phyloP scores from a whole-genome alignment of 2,888 invertebrate species.

The Synergus itoensis region DNA sequence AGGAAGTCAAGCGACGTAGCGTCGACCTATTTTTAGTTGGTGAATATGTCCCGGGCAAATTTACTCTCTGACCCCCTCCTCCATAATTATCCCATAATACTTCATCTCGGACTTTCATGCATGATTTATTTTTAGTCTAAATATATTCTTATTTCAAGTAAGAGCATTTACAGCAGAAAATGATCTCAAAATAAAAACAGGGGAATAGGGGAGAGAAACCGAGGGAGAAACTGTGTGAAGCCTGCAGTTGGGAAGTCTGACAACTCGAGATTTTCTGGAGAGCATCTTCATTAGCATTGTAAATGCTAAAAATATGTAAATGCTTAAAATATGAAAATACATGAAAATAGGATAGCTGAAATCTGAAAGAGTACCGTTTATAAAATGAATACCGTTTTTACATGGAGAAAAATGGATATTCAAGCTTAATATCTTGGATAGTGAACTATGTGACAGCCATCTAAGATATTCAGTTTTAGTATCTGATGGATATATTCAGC shows the following conservation, averaged over 20 bases:
- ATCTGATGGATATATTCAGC: too few species aligned
- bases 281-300: background rate
- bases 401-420: background rate
- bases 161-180: too few species aligned
- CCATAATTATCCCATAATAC: conserved; percentile 41
- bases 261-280: background rate
- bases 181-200: too few species aligned
- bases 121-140: background rate
- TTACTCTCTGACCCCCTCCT: conserved; percentile 40
- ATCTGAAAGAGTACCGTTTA: background rate
- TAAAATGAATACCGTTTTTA: background rate
- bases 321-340: background rate
- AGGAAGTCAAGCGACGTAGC: conserved; percentile 65
- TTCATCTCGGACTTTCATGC: background rate
- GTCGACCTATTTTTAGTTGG: conserved; percentile 68
- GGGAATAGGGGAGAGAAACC: too few species aligned
- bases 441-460: too few species aligned
- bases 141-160: background rate
- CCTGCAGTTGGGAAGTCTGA: background rate
- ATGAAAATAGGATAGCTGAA: background rate
- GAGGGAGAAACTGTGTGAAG: too few species aligned
- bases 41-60: conserved; percentile 43
- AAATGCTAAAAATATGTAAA: background rate
- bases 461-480: too few species aligned
- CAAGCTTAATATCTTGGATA: too few species aligned